Conservation (phyloP, 2,113 vertebrate genomes). For the Pongo pygmaeus region DNA sequence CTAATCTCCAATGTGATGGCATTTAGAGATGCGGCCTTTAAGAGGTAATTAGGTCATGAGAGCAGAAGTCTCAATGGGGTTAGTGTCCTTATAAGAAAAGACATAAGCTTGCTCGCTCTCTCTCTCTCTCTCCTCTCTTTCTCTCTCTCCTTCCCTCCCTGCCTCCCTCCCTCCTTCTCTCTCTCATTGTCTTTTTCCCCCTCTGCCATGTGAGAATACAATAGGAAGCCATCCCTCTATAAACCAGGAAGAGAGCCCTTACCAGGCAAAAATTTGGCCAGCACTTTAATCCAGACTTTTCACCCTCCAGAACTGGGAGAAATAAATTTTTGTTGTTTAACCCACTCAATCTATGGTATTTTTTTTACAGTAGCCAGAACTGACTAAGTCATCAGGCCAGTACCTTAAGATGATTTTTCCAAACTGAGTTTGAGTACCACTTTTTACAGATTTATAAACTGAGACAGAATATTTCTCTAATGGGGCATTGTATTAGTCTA, state of each 20-base stretch:
- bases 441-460: not conserved
- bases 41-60: not conserved
- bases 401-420: not conserved
- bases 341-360: not conserved
- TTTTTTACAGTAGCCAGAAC: not conserved
- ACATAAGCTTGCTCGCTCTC: not conserved
- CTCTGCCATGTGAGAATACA: too few species aligned
- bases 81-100: not conserved
- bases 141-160: not conserved
- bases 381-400: not conserved
- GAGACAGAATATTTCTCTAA: not conserved
- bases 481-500: not conserved
- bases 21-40: not conserved
- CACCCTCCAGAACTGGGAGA: not conserved
- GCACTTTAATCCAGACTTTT: not conserved
- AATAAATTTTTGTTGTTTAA: not conserved
- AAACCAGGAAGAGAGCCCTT: not conserved
- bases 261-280: not conserved
- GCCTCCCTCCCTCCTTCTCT: too few species aligned
- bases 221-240: not conserved
- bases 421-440: not conserved
- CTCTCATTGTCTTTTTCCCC: too few species aligned
- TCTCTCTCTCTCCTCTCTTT: not conserved
- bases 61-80: not conserved
- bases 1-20: not conserved